These are phyloP conservation scores for Ooceraea biroi DNA, from an alignment of 1,140 invertebrate genomes.

Conservation along the genomic window DNA sequence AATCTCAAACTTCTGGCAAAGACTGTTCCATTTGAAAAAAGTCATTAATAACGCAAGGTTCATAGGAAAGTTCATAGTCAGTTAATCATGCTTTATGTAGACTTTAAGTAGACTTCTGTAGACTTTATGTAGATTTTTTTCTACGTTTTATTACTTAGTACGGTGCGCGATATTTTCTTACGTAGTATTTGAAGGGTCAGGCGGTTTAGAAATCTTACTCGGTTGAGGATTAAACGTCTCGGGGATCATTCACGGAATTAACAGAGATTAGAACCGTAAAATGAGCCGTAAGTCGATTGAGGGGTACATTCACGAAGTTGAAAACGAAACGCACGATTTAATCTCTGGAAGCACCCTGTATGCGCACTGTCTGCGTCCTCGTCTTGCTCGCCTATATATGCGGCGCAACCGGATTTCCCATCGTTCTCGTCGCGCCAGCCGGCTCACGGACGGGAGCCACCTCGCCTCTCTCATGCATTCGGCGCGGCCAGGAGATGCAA, in stretches of 20 bases:
- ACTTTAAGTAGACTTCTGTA: not conserved
- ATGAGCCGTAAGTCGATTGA: not conserved
- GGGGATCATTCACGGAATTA: not conserved
- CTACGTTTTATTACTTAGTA: too few relatives aligned
- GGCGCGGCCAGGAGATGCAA: slow-evolving; percentile 70
- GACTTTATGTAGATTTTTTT: too few relatives aligned
- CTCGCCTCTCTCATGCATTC: slow-evolving; percentile 67
- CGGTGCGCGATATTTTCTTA: not conserved
- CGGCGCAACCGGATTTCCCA: slow-evolving; percentile 73
- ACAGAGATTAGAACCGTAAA: not conserved
- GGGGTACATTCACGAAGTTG: not conserved
- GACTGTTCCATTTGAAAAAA: too few relatives aligned
- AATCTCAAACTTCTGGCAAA: too few relatives aligned
- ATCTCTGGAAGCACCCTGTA: slow-evolving; percentile 55
- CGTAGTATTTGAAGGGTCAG: not conserved
- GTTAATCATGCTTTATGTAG: too few relatives aligned
- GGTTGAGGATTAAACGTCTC: not conserved
- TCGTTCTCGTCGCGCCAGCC: slow-evolving; percentile 70
- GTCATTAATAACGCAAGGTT: too few relatives aligned
- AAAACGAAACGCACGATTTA: not conserved
- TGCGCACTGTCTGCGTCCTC: slow-evolving; percentile 30
- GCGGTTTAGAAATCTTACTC: not conserved
- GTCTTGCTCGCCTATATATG: slow-evolving; percentile 67
- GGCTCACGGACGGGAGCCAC: slow-evolving; percentile 47
- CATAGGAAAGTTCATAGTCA: too few relatives aligned